Evolutionary conservation across 2,888 invertebrate genomes (phyloP).

Genomic region (Acleris emargana): DNA sequence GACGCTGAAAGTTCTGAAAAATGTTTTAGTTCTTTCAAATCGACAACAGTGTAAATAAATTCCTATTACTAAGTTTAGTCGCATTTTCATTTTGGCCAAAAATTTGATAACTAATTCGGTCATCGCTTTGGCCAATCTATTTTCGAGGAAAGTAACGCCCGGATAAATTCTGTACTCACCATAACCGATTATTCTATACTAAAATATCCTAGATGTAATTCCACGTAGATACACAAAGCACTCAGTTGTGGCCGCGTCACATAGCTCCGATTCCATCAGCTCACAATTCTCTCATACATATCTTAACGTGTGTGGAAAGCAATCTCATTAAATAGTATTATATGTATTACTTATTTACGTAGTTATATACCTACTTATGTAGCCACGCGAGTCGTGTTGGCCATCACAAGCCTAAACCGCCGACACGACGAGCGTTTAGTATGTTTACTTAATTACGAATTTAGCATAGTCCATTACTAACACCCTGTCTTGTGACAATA

Average conservation of each 20-base stretch:
- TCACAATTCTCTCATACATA: conserved; percentile 75
- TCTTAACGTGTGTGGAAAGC: conserved; percentile 72
- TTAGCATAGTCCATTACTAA: conserved; percentile 73
- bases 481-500: conserved; percentile 78
- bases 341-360: conserved; percentile 63
- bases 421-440: conserved; percentile 24
- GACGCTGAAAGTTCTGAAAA: too few relatives aligned
- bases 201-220: too few relatives aligned
- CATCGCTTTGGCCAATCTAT: too few relatives aligned
- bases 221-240: conserved; percentile 1
- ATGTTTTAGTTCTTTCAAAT: too few relatives aligned
- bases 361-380: conserved; percentile 50
- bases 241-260: conserved; percentile 47
- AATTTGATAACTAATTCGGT: too few relatives aligned
- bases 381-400: conserved; percentile 38
- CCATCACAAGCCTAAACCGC: conserved; percentile 36
- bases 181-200: background rate
- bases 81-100: too few relatives aligned
- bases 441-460: conserved; percentile 45
- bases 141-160: too few relatives aligned
- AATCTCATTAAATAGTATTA: conserved; percentile 74
- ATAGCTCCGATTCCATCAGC: conserved; percentile 55
- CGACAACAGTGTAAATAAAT: too few relatives aligned
- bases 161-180: background rate
- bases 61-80: too few relatives aligned